Conservation (phyloP, 2,797 vertebrate species). For the Streptopelia turtur region DNA sequence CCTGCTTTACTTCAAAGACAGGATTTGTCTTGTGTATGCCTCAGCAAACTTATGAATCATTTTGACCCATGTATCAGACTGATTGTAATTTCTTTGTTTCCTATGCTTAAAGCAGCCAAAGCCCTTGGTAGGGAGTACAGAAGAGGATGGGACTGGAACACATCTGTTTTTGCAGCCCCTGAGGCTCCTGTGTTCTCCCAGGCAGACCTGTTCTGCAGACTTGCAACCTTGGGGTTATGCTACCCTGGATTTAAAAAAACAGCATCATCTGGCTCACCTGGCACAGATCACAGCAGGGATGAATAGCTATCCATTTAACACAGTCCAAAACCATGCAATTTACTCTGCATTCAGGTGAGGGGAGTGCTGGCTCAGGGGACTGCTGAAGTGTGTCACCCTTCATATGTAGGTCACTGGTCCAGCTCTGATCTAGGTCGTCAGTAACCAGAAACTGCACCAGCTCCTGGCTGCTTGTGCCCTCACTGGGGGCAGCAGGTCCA, state of each 20-base stretch:
- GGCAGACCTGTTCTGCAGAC: neutral
- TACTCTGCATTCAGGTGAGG: conserved; percentile 28
- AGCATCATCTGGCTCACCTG: conserved; percentile 37
- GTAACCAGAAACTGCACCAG: neutral
- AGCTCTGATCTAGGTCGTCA: conserved; percentile 12
- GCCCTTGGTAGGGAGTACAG: neutral
- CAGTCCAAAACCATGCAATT: neutral
- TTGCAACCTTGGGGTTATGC: neutral
- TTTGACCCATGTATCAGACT: neutral
- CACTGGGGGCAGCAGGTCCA: neutral
- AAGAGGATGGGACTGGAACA: neutral
- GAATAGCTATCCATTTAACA: conserved; percentile 8
- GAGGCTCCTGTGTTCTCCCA: neutral
- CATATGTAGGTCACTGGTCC: conserved; percentile 44
- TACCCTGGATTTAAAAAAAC: neutral
- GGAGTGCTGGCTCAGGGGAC: conserved; percentile 32
- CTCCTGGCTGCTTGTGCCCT: neutral
- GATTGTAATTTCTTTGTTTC: neutral
- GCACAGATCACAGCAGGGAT: neutral
- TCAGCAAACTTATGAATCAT: neutral
- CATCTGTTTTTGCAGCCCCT: neutral
- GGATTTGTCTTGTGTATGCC: rapidly evolving
- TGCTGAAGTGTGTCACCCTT: conserved; percentile 23
- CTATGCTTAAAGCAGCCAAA: neutral
- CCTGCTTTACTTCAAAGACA: neutral